Evolutionary conservation across 2,113 vertebrate species (phyloP).

Genomic region (Todiramphus chloris): DNA sequence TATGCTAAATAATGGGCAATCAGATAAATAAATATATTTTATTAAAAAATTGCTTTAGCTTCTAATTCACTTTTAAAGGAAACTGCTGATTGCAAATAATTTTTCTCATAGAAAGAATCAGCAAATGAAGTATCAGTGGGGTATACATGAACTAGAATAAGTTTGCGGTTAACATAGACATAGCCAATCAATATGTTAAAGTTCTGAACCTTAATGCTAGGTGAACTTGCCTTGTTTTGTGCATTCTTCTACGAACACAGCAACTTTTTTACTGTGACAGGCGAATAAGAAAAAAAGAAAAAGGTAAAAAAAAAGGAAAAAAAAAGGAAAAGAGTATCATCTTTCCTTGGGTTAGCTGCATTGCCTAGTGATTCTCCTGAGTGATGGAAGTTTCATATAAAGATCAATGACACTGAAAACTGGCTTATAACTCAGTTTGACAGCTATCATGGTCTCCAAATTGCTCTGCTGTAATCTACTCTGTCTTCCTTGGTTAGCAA

Average conservation of each 20-base stretch:
- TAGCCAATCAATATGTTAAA: not conserved
- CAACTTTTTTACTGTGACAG: not conserved
- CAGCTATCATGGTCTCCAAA: not conserved
- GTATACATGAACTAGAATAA: not conserved
- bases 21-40: not conserved
- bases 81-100: not conserved
- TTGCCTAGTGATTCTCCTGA: not conserved
- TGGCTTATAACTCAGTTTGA: conserved; percentile 28
- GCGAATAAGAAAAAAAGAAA: not conserved
- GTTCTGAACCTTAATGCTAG: not conserved
- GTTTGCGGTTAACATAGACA: not conserved
- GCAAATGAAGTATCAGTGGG: not conserved
- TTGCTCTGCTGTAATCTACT: not conserved
- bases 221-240: not conserved
- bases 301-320: no score
- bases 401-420: conserved; percentile 25
- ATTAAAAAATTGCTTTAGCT: not conserved
- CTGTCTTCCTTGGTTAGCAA: conserved; percentile 25
- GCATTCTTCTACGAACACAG: not conserved
- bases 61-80: not conserved
- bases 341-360: not conserved
- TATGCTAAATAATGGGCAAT: not conserved
- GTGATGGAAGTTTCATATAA: not conserved
- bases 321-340: not conserved
- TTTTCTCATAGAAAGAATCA: not conserved